phyloP scores from a whole-genome alignment of 2,888 invertebrate species.

The Xestia xanthographa region DNA sequence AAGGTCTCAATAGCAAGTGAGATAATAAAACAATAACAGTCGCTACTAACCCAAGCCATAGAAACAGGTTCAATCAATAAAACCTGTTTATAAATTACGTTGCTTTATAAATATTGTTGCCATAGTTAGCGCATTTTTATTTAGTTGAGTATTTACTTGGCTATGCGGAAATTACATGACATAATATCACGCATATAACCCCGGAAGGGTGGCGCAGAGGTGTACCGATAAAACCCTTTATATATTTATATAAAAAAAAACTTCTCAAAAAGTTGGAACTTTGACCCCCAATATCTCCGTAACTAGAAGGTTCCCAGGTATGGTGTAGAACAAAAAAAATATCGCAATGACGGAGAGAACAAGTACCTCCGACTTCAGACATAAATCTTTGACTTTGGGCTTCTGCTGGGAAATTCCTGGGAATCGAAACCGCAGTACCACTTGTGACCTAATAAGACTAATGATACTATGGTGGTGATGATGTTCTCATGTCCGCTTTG shows the following conservation, averaged over 20 bases:
- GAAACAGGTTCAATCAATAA: slow-evolving; percentile 20
- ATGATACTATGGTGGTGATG: too few relatives aligned
- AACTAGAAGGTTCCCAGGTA: too few relatives aligned
- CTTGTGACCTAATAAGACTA: too few relatives aligned
- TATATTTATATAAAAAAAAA: too few relatives aligned
- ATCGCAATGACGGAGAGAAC: too few relatives aligned
- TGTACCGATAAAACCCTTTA: too few relatives aligned
- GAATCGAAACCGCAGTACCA: neutral
- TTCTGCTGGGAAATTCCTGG: neutral
- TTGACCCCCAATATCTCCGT: too few relatives aligned
- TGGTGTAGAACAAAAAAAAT: too few relatives aligned
- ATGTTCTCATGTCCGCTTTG: too few relatives aligned
- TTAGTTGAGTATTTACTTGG: neutral
- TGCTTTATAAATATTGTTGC: neutral
- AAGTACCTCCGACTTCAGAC: too few relatives aligned
- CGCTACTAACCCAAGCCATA: neutral
- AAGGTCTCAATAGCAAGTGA: neutral
- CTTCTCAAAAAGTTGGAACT: too few relatives aligned
- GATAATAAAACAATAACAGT: slow-evolving; percentile 15
- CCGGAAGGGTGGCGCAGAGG: neutral
- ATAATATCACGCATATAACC: neutral
- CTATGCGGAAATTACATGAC: slow-evolving; percentile 19
- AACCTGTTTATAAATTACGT: slow-evolving; percentile 34
- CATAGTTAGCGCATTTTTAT: neutral
- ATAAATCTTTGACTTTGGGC: neutral